phyloP scores from a whole-genome alignment of 1,140 invertebrate species.

The Tetraneura akinire region DNA sequence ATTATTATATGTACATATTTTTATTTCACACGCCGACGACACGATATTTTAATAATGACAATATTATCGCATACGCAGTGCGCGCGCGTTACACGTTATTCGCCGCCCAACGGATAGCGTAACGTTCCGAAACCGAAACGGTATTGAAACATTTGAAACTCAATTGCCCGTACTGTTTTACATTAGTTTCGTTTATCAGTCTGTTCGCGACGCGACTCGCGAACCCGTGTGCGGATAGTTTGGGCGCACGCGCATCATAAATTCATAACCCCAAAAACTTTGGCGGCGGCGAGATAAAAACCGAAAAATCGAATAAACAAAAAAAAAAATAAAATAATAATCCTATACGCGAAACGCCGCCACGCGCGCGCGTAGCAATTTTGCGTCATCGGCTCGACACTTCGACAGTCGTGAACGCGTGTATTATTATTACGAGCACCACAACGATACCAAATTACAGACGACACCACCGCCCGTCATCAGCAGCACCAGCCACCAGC shows the following conservation, averaged over 20 bases:
- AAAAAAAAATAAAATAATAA: background rate
- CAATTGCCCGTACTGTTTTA: no score
- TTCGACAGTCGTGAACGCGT: background rate
- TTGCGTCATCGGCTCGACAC: conserved; percentile 23
- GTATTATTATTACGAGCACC: no score
- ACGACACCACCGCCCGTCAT: background rate
- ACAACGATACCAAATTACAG: background rate
- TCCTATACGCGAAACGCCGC: background rate
- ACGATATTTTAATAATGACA: no score
- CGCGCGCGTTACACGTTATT: no score
- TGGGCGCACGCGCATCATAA: background rate
- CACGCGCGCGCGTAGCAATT: conserved; percentile 4
- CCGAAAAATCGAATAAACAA: background rate
- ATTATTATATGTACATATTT: no score
- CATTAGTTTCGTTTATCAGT: no score
- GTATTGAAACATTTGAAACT: no score
- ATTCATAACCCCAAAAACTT: background rate
- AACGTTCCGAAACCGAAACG: no score
- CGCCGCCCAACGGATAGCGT: no score
- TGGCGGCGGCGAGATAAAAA: background rate
- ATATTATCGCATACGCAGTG: no score
- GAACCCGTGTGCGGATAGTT: background rate
- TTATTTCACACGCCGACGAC: no score
- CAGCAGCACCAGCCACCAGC: conserved; percentile 1
- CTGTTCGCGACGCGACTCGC: no score